phyloP scores from a whole-genome alignment of 2,888 invertebrate genomes.

The Erebia aethiops region DNA sequence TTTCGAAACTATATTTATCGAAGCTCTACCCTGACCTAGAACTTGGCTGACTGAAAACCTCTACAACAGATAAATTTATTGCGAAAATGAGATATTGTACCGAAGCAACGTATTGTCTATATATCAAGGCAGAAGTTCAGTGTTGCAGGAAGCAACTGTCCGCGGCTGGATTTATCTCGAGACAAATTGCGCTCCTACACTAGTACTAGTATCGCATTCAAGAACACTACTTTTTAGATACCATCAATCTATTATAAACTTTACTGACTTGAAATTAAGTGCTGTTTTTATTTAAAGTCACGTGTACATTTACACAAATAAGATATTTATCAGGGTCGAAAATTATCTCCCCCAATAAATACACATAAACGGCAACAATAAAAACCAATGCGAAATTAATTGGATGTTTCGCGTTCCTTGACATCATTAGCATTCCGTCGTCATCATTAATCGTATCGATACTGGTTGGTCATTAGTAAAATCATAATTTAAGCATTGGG shows the following conservation, averaged over 20 bases:
- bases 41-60: neutral
- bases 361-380: constrained; percentile 25
- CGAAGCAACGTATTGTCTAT: constrained; percentile 26
- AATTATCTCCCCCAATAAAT: constrained; percentile 33
- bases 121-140: constrained; percentile 36
- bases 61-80: constrained; percentile 11
- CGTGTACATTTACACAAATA: constrained; percentile 20
- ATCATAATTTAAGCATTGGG: constrained; percentile 10
- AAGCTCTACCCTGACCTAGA: neutral
- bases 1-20: neutral
- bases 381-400: constrained; percentile 36
- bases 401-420: constrained; percentile 28
- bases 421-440: constrained; percentile 25
- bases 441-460: constrained; percentile 26
- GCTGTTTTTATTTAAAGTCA: constrained; percentile 2
- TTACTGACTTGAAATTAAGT: constrained; percentile 12
- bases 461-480: constrained; percentile 20
- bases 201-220: constrained; percentile 41
- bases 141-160: constrained; percentile 70
- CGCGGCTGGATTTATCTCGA: constrained; percentile 74
- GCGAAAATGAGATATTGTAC: constrained; percentile 17
- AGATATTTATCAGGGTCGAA: constrained; percentile 25
- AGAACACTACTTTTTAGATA: constrained; percentile 32
- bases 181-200: constrained; percentile 66
- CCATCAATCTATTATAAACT: constrained; percentile 18